A percentile compares a stretch with the other conserved stretches of the same genome.
Evolutionary conservation across 1,140 invertebrate genomes (phyloP).

Genomic region (Venustaconcha ellipsiformis): DNA sequence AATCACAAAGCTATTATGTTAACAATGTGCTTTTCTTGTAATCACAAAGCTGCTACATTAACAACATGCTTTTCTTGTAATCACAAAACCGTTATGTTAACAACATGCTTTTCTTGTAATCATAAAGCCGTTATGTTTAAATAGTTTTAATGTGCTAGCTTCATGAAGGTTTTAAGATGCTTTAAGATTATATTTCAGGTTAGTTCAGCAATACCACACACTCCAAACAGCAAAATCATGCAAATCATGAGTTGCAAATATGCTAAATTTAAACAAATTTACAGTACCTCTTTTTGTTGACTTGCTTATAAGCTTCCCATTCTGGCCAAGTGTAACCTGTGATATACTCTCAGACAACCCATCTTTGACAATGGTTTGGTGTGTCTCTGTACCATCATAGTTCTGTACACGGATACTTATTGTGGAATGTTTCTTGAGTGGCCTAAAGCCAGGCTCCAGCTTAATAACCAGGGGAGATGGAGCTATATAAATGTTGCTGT

Average conservation of each 20-base stretch:
- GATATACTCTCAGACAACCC: conserved; percentile 45
- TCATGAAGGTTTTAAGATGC: too few relatives aligned
- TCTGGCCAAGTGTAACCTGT: conserved; percentile 41
- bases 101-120: too few relatives aligned
- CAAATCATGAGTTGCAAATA: neutral
- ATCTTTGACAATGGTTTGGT: conserved; percentile 48
- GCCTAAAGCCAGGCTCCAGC: conserved; percentile 60
- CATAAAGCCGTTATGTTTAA: too few relatives aligned
- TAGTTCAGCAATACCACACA: too few relatives aligned
- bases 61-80: too few relatives aligned
- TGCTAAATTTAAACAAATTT: neutral
- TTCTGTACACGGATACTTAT: conserved; percentile 59
- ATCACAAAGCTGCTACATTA: too few relatives aligned
- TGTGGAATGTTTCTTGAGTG: conserved; percentile 41
- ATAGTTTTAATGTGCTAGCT: too few relatives aligned
- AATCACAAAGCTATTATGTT: too few relatives aligned
- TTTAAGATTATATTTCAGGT: too few relatives aligned
- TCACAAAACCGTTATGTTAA: too few relatives aligned
- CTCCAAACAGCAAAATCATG: too few relatives aligned
- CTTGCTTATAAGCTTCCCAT: conserved; percentile 47
- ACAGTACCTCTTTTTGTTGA: conserved; percentile 37
- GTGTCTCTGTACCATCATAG: conserved; percentile 64
- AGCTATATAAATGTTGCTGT: conserved; percentile 38
- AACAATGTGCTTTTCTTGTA: too few relatives aligned
- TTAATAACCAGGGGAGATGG: conserved; percentile 57